These are phyloP conservation scores for Neoaliturus tenellus DNA, from an alignment of 2,888 invertebrate genomes.

Conservation along the genomic window DNA sequence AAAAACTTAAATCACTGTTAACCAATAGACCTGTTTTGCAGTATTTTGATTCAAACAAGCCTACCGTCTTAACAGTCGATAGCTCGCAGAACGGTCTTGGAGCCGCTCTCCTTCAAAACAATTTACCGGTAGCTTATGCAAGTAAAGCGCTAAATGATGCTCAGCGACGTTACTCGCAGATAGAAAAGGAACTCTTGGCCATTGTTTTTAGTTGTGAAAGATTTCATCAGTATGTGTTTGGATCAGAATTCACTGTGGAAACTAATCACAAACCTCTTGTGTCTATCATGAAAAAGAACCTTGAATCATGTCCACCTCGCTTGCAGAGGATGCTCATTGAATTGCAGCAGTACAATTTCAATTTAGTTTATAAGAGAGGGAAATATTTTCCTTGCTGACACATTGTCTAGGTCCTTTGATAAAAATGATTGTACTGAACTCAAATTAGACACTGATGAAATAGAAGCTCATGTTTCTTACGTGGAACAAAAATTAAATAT, in stretches of 20 bases:
- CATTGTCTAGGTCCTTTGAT: slow-evolving; percentile 5
- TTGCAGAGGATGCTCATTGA: slow-evolving; percentile 14
- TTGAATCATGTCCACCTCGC: slow-evolving; percentile 4
- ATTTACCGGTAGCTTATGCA: slow-evolving; percentile 38
- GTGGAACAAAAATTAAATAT: neutral
- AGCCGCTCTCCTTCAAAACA: slow-evolving; percentile 5
- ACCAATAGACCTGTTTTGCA: slow-evolving; percentile 12
- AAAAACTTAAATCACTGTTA: slow-evolving; percentile 41
- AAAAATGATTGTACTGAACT: neutral
- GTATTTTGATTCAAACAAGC: slow-evolving; percentile 43
- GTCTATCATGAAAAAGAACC: slow-evolving; percentile 6
- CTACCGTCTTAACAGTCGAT: neutral
- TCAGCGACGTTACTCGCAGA: slow-evolving; percentile 16
- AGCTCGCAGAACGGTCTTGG: slow-evolving; percentile 6
- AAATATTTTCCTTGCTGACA: slow-evolving; percentile 26
- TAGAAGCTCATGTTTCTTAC: slow-evolving; percentile 17
- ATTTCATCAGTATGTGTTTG: slow-evolving; percentile 41
- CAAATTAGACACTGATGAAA: neutral
- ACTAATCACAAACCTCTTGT: slow-evolving; percentile 59
- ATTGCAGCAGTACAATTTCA: neutral
- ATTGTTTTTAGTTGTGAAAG: slow-evolving; percentile 37
- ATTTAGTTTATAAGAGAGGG: slow-evolving; percentile 33
- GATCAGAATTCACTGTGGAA: slow-evolving; percentile 23
- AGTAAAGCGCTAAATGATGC: slow-evolving; percentile 13
- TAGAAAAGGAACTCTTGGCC: slow-evolving; percentile 20